Conservation (phyloP, 2,888 invertebrate genomes). For the Cephalotes varians region DNA sequence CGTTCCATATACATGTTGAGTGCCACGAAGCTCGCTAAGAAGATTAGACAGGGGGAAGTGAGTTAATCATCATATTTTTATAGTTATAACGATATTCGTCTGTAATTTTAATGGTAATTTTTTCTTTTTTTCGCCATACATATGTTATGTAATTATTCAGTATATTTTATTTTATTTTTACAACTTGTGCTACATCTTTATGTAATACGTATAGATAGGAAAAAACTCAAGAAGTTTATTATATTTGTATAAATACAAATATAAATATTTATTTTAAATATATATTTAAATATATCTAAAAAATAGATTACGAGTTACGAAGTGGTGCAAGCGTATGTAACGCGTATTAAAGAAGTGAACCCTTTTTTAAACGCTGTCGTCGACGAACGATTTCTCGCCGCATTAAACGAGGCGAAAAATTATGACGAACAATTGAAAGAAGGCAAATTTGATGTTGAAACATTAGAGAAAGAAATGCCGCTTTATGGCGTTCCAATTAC, state of each 20-base stretch:
- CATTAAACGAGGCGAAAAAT: conserved; percentile 91
- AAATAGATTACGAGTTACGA: conserved; percentile 90
- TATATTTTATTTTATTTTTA: background rate
- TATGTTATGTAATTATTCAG: background rate
- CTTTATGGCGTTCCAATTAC: conserved; percentile 94
- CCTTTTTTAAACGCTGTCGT: conserved; percentile 93
- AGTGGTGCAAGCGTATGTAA: conserved; percentile 91
- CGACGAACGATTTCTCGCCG: conserved; percentile 91
- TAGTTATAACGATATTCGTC: background rate
- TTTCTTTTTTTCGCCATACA: too few relatives aligned
- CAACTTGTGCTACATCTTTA: background rate
- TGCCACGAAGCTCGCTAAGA: conserved; percentile 78
- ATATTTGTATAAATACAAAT: background rate
- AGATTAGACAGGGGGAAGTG: conserved; percentile 81
- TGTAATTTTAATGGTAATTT: background rate
- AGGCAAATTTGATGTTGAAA: conserved; percentile 87
- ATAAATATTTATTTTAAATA: background rate
- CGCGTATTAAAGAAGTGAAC: conserved; percentile 92
- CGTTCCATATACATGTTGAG: conserved; percentile 78
- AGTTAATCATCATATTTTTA: conserved; percentile 17
- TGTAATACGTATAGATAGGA: background rate
- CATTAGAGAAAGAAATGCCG: conserved; percentile 90
- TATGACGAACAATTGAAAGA: conserved; percentile 90
- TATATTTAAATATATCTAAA: background rate
- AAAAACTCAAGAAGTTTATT: background rate